Evolutionary conservation across 2,113 vertebrate genomes (phyloP), one percentile per base, ranked within the genome.

Genomic region (Saccopteryx leptura): DNA sequence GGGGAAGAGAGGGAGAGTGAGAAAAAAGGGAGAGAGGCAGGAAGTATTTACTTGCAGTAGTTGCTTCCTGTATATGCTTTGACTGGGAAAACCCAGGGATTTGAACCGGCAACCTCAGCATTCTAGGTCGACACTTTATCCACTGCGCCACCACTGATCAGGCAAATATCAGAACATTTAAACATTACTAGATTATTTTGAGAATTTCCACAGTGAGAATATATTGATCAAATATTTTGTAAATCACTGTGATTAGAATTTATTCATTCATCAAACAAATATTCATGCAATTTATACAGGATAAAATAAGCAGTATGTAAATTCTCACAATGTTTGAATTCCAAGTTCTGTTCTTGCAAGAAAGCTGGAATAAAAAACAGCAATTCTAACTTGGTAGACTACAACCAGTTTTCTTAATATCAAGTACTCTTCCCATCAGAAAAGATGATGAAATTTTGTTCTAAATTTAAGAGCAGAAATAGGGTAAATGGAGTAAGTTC

Each of bases 241-340:
- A 83, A 89, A 52, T 58, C 33, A 58, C 23, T 33, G 46, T 48
- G 18, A 80, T 63, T 72, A 63, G 12, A 71, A 31, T 72, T 72
- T 54, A 19, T 82, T 69, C 52, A 31, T 85, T 92, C 9, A 72
- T 46, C 63, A n/a, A 88, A 79, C 31, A 93, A 76, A 79, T 75
- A 75, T 50, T 88, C 31, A 63, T 66, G 13, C 10, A 89, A 56
- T 89, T 94, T 50, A 75, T 48, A 66, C 4, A 52, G 50, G 54
- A 28, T 18, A 24, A 50, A 75, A 56, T 82, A 60, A 89, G 61
- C 5, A 66, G 7, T 81, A 58, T 81, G 5, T 50, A 76, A 66
- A 19, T 69, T 84, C 84, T 52, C 17, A 78, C 33, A 66, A 50
- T 13, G 58, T 82, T 89, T 69, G 28, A 28, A 52, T 75, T 75